These are phyloP conservation scores for Rana temporaria DNA, from an alignment of 2,113 vertebrate genomes.

Conservation along the genomic window DNA sequence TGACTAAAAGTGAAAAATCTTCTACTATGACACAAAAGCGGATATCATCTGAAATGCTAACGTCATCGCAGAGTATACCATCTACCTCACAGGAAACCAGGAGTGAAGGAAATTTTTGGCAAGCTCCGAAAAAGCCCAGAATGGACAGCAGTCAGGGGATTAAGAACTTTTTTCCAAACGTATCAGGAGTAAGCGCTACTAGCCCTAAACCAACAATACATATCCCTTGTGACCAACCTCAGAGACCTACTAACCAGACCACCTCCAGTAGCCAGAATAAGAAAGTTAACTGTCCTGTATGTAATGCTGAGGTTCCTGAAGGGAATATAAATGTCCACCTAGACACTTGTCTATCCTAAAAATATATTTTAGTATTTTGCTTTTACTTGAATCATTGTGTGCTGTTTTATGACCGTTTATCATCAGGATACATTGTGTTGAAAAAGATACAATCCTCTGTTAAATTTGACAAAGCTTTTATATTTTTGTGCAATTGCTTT, in stretches of 20 bases:
- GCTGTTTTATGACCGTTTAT: too few species aligned
- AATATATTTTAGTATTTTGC: not conserved
- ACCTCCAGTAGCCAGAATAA: constrained; percentile 10
- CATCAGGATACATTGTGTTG: too few species aligned
- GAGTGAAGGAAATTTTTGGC: not conserved
- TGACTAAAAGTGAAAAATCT: constrained; percentile 5
- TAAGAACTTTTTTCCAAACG: constrained; percentile 66
- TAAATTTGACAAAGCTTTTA: too few species aligned
- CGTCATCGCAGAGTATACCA: constrained; percentile 1
- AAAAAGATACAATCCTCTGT: too few species aligned
- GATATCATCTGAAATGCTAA: constrained; percentile 19
- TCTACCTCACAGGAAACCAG: constrained; percentile 26
- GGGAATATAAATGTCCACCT: constrained; percentile 87
- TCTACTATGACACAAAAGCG: constrained; percentile 37
- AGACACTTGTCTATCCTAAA: constrained; percentile 80
- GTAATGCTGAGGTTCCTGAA: constrained; percentile 76
- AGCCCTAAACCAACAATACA: not conserved
- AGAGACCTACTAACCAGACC: not conserved
- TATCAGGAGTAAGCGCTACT: not conserved
- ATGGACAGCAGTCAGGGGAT: constrained; percentile 62
- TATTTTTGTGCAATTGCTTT: too few species aligned
- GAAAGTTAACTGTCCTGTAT: constrained; percentile 86
- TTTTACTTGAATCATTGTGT: too few species aligned
- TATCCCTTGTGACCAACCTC: not conserved
- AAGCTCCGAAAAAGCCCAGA: constrained; percentile 60